A percentile compares a stretch with the other conserved stretches of the same genome.
phyloP scores from a whole-genome alignment of 2,113 vertebrate genomes.

The Semnopithecus entellus region DNA sequence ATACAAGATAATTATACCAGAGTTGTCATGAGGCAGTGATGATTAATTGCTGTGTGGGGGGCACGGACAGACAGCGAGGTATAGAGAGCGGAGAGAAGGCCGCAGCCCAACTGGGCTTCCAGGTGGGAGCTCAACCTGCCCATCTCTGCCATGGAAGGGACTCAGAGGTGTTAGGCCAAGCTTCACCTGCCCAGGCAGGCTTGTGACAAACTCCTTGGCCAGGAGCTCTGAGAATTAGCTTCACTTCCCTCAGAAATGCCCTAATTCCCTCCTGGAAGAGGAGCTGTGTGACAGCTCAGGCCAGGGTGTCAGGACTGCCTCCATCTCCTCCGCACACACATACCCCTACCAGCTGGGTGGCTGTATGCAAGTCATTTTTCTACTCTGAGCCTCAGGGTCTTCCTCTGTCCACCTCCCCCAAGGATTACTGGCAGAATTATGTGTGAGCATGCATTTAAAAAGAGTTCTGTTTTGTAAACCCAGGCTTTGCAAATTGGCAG shows the following conservation, averaged over 20 bases:
- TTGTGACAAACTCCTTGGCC: not conserved
- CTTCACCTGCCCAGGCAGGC: too few species aligned
- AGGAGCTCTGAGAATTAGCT: not conserved
- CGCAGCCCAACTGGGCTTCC: not conserved
- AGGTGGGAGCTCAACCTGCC: not conserved
- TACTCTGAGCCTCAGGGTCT: not conserved
- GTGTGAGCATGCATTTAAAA: not conserved
- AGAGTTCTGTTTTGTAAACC: not conserved
- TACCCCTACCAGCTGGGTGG: not conserved
- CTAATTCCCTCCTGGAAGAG: not conserved
- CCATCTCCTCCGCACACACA: rapidly evolving
- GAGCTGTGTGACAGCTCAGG: not conserved
- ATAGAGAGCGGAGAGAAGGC: not conserved
- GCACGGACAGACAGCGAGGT: not conserved
- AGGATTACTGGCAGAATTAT: not conserved
- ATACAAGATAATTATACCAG: not conserved
- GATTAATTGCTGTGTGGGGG: not conserved
- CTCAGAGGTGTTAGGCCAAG: not conserved
- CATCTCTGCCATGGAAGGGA: rapidly evolving
- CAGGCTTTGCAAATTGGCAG: not conserved
- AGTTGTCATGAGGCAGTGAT: rapidly evolving
- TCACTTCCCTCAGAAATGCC: not conserved
- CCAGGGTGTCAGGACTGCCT: too few species aligned
- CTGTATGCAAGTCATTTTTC: not conserved
- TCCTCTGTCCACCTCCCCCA: not conserved